Conservation (phyloP, 2,888 invertebrate species). For the Amphipoea lucens region DNA sequence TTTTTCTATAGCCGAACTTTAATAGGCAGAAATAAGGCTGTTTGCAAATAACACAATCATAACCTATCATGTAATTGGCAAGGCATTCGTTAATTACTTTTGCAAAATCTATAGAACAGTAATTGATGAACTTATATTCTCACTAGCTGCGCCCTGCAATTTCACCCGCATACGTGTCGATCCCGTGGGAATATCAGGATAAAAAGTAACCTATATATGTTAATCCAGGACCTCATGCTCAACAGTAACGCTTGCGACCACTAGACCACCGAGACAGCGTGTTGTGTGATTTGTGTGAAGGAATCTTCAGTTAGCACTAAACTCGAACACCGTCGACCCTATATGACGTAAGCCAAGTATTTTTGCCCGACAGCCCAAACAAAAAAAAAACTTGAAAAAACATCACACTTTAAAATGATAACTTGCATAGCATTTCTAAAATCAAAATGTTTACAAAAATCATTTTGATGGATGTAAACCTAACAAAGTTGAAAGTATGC, state of each 20-base stretch:
- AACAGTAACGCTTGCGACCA: no score
- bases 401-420: conserved; percentile 45
- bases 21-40: neutral
- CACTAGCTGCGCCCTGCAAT: no score
- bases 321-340: neutral
- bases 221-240: neutral
- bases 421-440: conserved; percentile 37
- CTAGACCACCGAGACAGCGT: no score
- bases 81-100: conserved; percentile 23
- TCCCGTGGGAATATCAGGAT: no score
- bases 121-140: neutral
- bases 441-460: conserved; percentile 57
- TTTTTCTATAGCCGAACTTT: neutral
- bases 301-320: conserved; percentile 13
- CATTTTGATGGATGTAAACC: conserved; percentile 50
- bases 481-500: conserved; percentile 35
- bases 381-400: conserved; percentile 23
- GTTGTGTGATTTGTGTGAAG: no score
- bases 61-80: conserved; percentile 4
- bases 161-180: no score
- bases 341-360: conserved; percentile 43
- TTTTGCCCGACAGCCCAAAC: conserved; percentile 27
- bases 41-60: conserved; percentile 15
- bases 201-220: no score
- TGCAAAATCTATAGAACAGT: conserved; percentile 1